Conservation (phyloP, 2,113 vertebrate genomes). For the western clawed frog (Xenopus tropicalis) region DNA sequence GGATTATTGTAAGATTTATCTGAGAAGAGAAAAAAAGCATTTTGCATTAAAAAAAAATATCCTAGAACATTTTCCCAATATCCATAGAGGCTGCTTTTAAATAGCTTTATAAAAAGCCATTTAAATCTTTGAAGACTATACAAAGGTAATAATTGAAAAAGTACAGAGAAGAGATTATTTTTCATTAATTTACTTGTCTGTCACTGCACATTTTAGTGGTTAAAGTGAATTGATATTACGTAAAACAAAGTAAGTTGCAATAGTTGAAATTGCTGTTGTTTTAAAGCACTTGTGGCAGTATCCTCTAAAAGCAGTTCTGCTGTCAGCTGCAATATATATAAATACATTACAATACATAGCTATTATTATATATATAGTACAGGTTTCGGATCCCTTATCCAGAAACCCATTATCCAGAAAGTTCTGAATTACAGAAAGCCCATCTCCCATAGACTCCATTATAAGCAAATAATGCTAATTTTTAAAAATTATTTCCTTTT, state of each 20-base stretch:
- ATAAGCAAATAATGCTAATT: too few species aligned
- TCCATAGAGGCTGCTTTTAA: slow-evolving; percentile 52
- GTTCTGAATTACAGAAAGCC: too few species aligned
- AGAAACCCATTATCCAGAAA: too few species aligned
- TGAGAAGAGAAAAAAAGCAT: slow-evolving; percentile 57
- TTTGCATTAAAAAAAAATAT: slow-evolving; percentile 52
- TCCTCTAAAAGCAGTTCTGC: too few species aligned
- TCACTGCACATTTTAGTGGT: slow-evolving; percentile 28
- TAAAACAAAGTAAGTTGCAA: slow-evolving; percentile 15
- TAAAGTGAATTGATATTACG: slow-evolving; percentile 28
- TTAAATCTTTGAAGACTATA: slow-evolving; percentile 51
- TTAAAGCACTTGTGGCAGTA: too few species aligned
- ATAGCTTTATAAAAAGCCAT: slow-evolving; percentile 47
- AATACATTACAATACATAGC: too few species aligned
- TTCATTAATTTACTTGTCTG: slow-evolving; percentile 42
- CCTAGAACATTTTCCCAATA: slow-evolving; percentile 52
- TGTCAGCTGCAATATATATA: too few species aligned
- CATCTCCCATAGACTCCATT: too few species aligned
- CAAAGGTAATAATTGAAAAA: slow-evolving; percentile 41
- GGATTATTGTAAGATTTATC: slow-evolving; percentile 55
- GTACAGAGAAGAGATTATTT: slow-evolving; percentile 6
- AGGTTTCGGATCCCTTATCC: too few species aligned
- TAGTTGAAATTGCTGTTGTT: background rate
- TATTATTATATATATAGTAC: too few species aligned
- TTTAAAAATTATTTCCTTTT: too few species aligned